Base-by-base conservation (phyloP, 1,140 invertebrate genomes). In the Ectropis grisescens region DNA sequence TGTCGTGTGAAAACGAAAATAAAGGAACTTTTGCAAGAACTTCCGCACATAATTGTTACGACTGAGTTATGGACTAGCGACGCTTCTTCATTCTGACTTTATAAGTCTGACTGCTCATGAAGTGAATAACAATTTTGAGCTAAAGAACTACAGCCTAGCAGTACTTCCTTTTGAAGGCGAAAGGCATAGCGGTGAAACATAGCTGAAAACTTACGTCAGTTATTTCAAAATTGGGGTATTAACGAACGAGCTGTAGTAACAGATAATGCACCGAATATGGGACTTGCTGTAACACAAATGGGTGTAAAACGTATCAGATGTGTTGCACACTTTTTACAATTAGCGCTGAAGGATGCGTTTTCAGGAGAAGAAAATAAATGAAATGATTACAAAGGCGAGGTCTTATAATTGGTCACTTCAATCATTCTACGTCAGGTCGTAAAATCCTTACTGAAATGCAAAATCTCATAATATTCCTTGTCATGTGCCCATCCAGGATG, bases 221-320 rank as follows among this genome's bases (percentile, higher is more conserved):
- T 19, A 19, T 19, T 19, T 19, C 16, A 19, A 19, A 8, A 19
- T 19, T 19, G 16, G 16, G 16, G 3, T 19, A 19, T 19, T 8
- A 8, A 19, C 16, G 16, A 19, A 19, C 16, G 16, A 25, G 12
- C 19, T 7, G 22, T 24, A 27, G 33, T 27, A 13, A 35, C 33
- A 13, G 33, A 38, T 25, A 31, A 38, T 25, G 29, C 37, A 26
- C 37, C 29, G n/a, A 38, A 38, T 26, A 38, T 38, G 23, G 37
- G 29, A 8, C 29, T 38, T 31, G 37, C 13, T 31, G 19, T 38
- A 15, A 32, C 16, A 19, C 16, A 19, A 19, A 8, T 19, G 16
- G 16, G 29, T n/a, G 11, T 38, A 2, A n/a, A 31, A 38, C 37
- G 16, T 32, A 32, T 38, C 22, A 31, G 19, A 31, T 38, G 37